These are phyloP conservation scores for Drosophila parvula DNA, from an alignment of 1,140 invertebrate genomes.

Conservation along the genomic window DNA sequence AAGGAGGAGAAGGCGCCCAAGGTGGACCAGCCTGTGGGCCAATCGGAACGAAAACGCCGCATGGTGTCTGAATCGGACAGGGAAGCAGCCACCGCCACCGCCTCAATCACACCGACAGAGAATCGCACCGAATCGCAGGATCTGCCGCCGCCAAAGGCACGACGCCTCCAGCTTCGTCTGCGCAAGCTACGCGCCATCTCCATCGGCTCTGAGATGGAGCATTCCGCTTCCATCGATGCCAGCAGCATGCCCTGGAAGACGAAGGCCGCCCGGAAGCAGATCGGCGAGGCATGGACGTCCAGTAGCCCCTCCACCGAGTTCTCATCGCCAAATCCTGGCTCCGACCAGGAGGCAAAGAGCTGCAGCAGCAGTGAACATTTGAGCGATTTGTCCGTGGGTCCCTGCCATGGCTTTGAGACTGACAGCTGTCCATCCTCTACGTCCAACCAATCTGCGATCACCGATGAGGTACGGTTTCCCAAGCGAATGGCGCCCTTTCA, in stretches of 20 bases:
- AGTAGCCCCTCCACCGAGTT: constrained; percentile 1
- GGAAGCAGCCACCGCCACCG: neutral
- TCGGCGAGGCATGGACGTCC: constrained; percentile 42
- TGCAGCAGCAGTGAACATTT: constrained; percentile 18
- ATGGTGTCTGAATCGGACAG: constrained; percentile 27
- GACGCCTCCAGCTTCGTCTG: constrained; percentile 23
- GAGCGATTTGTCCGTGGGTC: constrained; percentile 62
- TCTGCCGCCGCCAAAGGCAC: constrained; percentile 21
- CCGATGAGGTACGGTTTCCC: constrained; percentile 32
- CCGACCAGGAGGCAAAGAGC: constrained; percentile 6
- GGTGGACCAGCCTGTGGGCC: constrained; percentile 3
- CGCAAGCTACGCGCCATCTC: constrained; percentile 32
- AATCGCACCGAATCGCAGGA: constrained; percentile 12
- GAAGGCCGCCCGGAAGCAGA: constrained; percentile 68
- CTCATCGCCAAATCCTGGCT: neutral
- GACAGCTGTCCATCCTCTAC: constrained; percentile 39
- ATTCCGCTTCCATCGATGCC: constrained; percentile 3
- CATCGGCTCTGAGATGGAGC: neutral
- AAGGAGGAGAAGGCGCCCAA: neutral
- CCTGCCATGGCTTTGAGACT: constrained; percentile 55
- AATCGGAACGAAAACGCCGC: constrained; percentile 53
- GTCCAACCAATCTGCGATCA: neutral
- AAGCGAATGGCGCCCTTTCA: constrained; percentile 3
- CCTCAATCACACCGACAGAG: neutral
- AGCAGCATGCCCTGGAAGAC: constrained; percentile 62